Base-by-base conservation (phyloP, 2,888 invertebrate species). In the Agonopterix subpropinquella region DNA sequence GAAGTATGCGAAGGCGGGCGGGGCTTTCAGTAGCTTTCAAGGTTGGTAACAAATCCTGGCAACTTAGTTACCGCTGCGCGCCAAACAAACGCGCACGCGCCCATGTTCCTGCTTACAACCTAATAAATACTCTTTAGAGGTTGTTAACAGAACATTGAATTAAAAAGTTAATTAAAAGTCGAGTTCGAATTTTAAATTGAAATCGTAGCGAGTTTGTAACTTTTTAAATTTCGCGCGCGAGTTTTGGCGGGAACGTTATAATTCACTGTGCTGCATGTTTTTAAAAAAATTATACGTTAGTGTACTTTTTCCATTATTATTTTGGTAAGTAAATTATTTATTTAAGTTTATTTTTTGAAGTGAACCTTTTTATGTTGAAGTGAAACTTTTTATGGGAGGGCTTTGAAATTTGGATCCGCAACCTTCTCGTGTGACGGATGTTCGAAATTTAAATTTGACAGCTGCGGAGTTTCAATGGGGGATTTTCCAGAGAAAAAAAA, bases 11-110 rank as follows among this genome's bases (percentile, higher is more conserved):
- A 66, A 70, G 71, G 70, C 72, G 70, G 73, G 69, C 63, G 70
- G 69, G 70, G 73, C 78, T 80, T 80, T 78, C 80, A 78, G 77
- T 71, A 84, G 79, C 76, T 76, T 83, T 81, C 82, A 79, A 81
- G 85, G 83, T 70, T 78, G 61, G 70, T 58, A 60, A 59, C 65
- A 64, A 64, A 56, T 58, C 58, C 60, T 61, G 49, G 61, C 52
- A 44, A 47, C 56, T 56, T 67, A 86, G 87, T 85, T 69, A 70
- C 64, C 68, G 71, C 63, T 73, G 80, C 71, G 78, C 73, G 62
- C 59, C 65, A 59, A 54, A 55, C 59, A 59, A 61, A 64, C 64
- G 76, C 83, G 86, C 86, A 85, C 86, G 86, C 83, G 83, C 73
- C 59, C 8, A 54, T 44, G 61, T 62, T 61, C 58, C 70, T 73